A percentile compares a stretch with the other conserved stretches of the same genome.
These are phyloP conservation scores for Sturnira hondurensis DNA, from an alignment of 2,113 vertebrate genomes.

Conservation along the genomic window DNA sequence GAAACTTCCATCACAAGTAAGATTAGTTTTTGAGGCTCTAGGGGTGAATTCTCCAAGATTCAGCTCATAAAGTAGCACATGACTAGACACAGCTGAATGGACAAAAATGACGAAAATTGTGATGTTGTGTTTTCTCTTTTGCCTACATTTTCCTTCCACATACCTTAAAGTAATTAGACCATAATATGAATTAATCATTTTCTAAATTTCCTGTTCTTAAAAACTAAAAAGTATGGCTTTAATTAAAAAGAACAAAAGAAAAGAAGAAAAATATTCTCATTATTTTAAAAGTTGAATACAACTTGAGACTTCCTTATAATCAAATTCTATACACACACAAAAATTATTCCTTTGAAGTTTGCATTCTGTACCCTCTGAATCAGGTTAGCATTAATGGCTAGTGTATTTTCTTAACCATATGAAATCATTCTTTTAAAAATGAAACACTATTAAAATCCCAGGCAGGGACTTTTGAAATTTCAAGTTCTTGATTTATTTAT, in stretches of 20 bases:
- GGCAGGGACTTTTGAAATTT: background rate
- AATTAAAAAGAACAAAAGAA: slow-evolving; percentile 67
- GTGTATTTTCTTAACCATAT: slow-evolving; percentile 1
- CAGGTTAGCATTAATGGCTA: background rate
- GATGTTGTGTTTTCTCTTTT: background rate
- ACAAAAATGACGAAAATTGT: background rate
- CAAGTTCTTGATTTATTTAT: background rate
- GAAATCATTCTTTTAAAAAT: background rate
- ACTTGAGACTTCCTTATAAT: background rate
- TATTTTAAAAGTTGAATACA: slow-evolving; percentile 20
- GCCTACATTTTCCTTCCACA: slow-evolving; percentile 46
- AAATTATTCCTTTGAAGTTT: background rate
- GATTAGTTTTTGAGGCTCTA: background rate
- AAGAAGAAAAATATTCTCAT: background rate
- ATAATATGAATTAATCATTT: slow-evolving; percentile 46
- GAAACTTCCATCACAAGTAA: background rate
- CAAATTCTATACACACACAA: slow-evolving; percentile 3
- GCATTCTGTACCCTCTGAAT: background rate
- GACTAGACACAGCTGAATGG: background rate
- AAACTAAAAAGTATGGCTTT: slow-evolving; percentile 55
- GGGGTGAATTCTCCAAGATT: background rate
- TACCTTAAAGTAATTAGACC: slow-evolving; percentile 35
- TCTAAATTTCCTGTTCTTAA: slow-evolving; percentile 60
- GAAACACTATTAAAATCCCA: background rate
- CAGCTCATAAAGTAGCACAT: background rate